Evolutionary conservation across 1,140 invertebrate genomes (phyloP), one percentile per base, ranked within the genome.

Genomic region (Leptinotarsa texana): DNA sequence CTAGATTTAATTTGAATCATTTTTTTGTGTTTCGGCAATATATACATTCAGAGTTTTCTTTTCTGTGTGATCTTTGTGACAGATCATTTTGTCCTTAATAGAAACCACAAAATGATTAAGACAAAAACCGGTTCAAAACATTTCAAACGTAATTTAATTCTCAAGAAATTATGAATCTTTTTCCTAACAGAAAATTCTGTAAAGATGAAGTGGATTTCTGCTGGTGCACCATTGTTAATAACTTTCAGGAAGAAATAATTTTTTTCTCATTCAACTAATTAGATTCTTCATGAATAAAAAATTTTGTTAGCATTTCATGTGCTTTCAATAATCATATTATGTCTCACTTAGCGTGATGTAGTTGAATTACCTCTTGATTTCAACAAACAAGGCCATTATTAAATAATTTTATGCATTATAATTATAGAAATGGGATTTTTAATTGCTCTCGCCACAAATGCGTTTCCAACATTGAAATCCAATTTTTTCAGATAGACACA

Each of bases 391-490:
- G 74, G 74, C 67, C 77, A 70, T 72, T 66, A 65, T 47, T 61
- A 72, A 71, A 62, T 27, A 75, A 78, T 78, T 78, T 75, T 74
- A 78, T 75, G 77, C 77, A 69, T 73, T 22, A 73, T 78, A 78
- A 75, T 78, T 75, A 72, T 62, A 78, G 72, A 78, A 78, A 75
- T 75, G 65, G 62, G 62, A 75, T 78, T 78, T 78, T 78, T 75
- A 78, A 78, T 78, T 73, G 71, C 67, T n/a, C 17, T 61, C 47
- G 73, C 74, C 77, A 63, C 77, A 75, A 78, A 78, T 75, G 62
- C 63, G 70, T 68, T 75, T 49, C 48, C 61, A 70, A 69, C 61
- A 33, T 75, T 61, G 73, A 74, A 68, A 74, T 74, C 51, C 2
- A 63, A 66, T 47, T 74, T 74, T 74, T 74, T 70, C 24, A 42